Conservation (phyloP, 2,888 invertebrate genomes). For the Drosophila robusta region DNA sequence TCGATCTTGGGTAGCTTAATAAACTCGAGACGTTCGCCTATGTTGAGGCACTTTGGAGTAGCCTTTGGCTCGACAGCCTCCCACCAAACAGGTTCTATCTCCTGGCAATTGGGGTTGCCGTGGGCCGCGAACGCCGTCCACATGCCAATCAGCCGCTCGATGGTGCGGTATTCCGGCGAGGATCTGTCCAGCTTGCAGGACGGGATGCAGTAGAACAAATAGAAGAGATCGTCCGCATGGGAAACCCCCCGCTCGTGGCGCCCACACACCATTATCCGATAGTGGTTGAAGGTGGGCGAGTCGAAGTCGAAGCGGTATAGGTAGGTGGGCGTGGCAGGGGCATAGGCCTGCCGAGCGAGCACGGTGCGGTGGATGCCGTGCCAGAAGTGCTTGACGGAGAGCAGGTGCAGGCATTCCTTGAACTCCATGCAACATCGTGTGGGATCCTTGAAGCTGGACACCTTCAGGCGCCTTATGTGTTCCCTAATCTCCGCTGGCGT, state of each 20-base stretch:
- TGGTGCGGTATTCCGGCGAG: slow-evolving; percentile 71
- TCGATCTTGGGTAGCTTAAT: slow-evolving; percentile 79
- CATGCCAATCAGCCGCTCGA: slow-evolving; percentile 76
- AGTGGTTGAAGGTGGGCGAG: slow-evolving; percentile 75
- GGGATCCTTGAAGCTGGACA: slow-evolving; percentile 61
- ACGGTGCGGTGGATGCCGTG: slow-evolving; percentile 80
- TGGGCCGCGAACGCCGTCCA: slow-evolving; percentile 76
- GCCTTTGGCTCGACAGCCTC: slow-evolving; percentile 27
- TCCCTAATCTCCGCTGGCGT: slow-evolving; percentile 53
- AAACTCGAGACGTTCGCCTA: slow-evolving; percentile 67
- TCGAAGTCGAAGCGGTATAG: slow-evolving; percentile 82
- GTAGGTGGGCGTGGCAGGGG: slow-evolving; percentile 78
- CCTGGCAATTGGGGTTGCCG: slow-evolving; percentile 71
- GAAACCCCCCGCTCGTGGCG: slow-evolving; percentile 70
- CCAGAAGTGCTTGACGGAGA: slow-evolving; percentile 79
- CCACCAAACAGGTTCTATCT: slow-evolving; percentile 56
- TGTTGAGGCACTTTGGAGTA: slow-evolving; percentile 70
- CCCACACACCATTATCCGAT: slow-evolving; percentile 71
- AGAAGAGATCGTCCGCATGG: slow-evolving; percentile 82
- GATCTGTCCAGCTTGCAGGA: slow-evolving; percentile 58
- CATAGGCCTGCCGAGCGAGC: slow-evolving; percentile 72
- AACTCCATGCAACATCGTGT: slow-evolving; percentile 61
- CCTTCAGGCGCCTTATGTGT: slow-evolving; percentile 56
- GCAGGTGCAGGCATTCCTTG: slow-evolving; percentile 58
- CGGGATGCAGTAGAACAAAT: slow-evolving; percentile 71